phyloP scores from a whole-genome alignment of 2,888 invertebrate species.

The Clitarchus hookeri region DNA sequence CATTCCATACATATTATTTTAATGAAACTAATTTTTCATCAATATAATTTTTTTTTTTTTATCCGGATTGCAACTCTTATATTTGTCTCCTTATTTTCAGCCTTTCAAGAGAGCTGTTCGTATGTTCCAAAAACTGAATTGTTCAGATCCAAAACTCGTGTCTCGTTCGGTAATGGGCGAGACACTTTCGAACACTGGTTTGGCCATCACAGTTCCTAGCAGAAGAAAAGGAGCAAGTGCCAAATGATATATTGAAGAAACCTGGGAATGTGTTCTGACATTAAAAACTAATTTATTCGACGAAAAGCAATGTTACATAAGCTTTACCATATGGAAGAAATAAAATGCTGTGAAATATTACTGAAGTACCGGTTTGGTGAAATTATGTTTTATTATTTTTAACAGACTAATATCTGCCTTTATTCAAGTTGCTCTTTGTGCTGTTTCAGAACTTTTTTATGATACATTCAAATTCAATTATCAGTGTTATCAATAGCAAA shows the following conservation, averaged over 20 bases:
- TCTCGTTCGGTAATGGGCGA: conserved; percentile 46
- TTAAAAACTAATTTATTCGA: neutral
- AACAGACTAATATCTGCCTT: too few relatives aligned
- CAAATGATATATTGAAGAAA: neutral
- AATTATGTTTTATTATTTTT: too few relatives aligned
- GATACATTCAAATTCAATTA: too few relatives aligned
- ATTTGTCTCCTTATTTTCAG: conserved; percentile 43
- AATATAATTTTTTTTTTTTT: neutral
- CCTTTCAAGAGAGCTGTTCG: conserved; percentile 53
- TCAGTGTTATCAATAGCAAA: too few relatives aligned
- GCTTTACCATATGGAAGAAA: too few relatives aligned
- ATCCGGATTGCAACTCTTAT: neutral
- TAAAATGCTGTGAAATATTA: too few relatives aligned
- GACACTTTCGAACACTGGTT: conserved; percentile 35
- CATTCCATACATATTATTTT: too few relatives aligned
- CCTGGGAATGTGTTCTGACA: neutral
- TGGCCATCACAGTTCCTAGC: neutral
- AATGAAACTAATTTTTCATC: too few relatives aligned
- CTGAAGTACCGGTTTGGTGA: too few relatives aligned
- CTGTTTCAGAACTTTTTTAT: too few relatives aligned
- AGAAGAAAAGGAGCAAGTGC: neutral
- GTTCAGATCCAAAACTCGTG: conserved; percentile 51
- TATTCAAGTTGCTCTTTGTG: too few relatives aligned
- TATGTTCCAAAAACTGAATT: conserved; percentile 54
- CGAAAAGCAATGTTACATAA: conserved; percentile 51